Conservation (phyloP, 2,797 vertebrate genomes). For the Thamnophis elegans region DNA sequence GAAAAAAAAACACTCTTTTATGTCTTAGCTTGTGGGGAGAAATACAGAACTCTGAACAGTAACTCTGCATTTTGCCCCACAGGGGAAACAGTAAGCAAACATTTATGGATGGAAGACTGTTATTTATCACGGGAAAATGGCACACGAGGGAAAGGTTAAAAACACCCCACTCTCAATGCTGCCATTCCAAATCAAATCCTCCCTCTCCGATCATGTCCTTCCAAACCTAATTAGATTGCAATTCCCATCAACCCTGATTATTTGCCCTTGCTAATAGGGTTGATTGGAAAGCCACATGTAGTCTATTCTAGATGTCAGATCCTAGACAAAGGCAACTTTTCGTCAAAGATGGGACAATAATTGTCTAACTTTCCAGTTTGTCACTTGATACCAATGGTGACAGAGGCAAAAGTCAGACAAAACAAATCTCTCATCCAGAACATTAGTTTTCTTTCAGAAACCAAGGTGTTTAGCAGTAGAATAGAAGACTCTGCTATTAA, state of each 20-base stretch:
- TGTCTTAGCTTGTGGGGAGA: neutral
- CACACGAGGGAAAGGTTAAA: neutral
- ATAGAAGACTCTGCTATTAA: neutral
- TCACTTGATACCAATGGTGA: neutral
- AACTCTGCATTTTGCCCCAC: neutral
- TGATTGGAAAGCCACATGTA: neutral
- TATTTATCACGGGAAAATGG: neutral
- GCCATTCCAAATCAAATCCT: neutral
- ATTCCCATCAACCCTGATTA: neutral
- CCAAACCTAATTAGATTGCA: neutral
- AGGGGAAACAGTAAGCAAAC: neutral
- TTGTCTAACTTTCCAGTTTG: neutral
- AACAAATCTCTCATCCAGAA: neutral
- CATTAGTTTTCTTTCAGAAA: conserved; percentile 5
- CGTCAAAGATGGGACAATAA: neutral
- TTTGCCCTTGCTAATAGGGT: neutral
- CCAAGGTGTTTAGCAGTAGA: neutral
- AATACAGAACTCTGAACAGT: neutral
- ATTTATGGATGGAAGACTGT: neutral
- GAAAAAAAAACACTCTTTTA: neutral
- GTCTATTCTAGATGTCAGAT: neutral
- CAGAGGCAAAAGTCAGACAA: neutral
- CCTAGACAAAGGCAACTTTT: neutral
- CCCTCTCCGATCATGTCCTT: neutral
- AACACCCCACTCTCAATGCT: neutral